A percentile compares a stretch with the other conserved stretches of the same genome.
These are phyloP conservation scores for Athrips mouffetella DNA, from an alignment of 2,888 invertebrate species.

Conservation along the genomic window DNA sequence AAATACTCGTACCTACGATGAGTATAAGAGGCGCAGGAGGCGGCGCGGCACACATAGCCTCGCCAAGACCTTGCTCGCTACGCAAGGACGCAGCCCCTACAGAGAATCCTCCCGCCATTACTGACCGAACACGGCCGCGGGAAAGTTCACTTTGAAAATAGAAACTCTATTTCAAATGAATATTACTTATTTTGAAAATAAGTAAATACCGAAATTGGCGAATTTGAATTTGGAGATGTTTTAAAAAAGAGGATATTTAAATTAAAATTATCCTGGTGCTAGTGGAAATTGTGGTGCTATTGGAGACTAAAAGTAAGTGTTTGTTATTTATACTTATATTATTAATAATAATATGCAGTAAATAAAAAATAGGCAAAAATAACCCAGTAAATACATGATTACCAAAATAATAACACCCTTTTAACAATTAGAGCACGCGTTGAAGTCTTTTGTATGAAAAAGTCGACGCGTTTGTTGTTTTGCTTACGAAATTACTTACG, in stretches of 20 bases:
- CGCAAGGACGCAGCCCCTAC: conserved; percentile 74
- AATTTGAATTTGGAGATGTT: not conserved
- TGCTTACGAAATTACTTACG: no score
- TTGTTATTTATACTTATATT: not conserved
- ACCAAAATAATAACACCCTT: not conserved
- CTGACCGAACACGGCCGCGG: conserved; percentile 56
- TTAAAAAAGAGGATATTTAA: not conserved
- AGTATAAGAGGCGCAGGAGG: conserved; percentile 69
- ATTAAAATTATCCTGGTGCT: not conserved
- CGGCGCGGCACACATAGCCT: conserved; percentile 59
- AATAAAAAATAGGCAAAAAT: not conserved
- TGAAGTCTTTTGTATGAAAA: conserved; percentile 15
- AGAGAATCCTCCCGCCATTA: conserved; percentile 63
- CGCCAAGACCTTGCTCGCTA: conserved; percentile 66
- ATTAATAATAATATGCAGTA: not conserved
- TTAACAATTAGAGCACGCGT: conserved; percentile 9
- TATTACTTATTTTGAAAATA: conserved; percentile 14
- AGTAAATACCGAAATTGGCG: not conserved
- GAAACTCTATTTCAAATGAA: conserved; percentile 27
- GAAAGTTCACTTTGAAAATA: conserved; percentile 49
- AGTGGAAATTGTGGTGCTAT: conserved; percentile 2
- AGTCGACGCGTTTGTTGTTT: no score
- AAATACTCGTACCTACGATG: conserved; percentile 46
- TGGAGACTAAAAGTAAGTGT: not conserved
- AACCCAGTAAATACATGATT: no score